A percentile compares a stretch with the other conserved stretches of the same genome.
Conservation (phyloP, 2,888 invertebrate genomes). For the Pristionchus fissidentatus region DNA sequence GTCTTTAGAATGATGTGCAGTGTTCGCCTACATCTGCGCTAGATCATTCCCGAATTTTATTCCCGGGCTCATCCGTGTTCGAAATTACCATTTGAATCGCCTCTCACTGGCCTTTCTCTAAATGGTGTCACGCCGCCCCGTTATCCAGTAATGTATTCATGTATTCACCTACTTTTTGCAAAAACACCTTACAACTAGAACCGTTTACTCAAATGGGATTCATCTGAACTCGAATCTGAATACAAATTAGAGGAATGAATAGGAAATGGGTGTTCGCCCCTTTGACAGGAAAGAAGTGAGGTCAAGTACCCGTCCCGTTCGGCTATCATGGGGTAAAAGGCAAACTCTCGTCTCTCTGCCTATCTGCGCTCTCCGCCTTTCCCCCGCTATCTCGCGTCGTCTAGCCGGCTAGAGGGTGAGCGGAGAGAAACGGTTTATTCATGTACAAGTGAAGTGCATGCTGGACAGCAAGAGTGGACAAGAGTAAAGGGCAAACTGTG, state of each 20-base stretch:
- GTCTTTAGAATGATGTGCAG: no score
- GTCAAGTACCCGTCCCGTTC: no score
- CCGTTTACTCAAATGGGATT: constrained; percentile 27
- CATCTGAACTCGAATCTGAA: constrained; percentile 27
- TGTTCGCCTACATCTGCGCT: no score
- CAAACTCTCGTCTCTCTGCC: background rate
- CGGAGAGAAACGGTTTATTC: background rate
- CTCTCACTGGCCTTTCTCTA: no score
- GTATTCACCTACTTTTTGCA: background rate
- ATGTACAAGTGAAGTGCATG: background rate
- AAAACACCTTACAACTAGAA: constrained; percentile 20
- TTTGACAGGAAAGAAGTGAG: constrained; percentile 19
- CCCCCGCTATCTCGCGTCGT: background rate
- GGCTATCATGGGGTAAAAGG: constrained; percentile 40
- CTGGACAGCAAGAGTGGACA: background rate
- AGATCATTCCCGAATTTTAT: no score
- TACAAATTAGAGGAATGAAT: constrained; percentile 30
- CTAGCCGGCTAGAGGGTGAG: background rate
- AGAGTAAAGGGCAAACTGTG: no score
- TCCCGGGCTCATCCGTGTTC: no score
- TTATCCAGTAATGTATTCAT: constrained; percentile 32
- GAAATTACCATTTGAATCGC: no score
- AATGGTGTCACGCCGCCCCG: constrained; percentile 2
- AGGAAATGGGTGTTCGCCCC: background rate
- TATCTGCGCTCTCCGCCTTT: background rate